phyloP scores from a whole-genome alignment of 2,113 vertebrate species.

The Pachypanchax playfairii region DNA sequence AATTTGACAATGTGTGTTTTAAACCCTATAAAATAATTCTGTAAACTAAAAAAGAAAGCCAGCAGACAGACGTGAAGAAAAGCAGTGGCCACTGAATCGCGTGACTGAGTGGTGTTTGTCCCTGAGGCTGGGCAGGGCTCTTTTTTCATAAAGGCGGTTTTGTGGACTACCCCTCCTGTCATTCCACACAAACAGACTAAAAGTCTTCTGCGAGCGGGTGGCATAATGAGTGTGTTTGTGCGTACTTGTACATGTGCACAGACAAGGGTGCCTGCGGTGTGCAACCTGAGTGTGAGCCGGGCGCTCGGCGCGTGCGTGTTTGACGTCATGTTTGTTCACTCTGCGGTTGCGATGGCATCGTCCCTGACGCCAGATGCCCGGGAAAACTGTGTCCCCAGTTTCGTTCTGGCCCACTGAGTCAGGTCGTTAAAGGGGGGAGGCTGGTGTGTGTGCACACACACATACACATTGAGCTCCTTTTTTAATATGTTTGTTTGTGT shows the following conservation, averaged over 20 bases:
- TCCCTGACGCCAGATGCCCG: slow-evolving; percentile 74
- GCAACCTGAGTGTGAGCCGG: slow-evolving; percentile 48
- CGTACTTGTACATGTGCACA: slow-evolving; percentile 49
- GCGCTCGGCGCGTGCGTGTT: slow-evolving; percentile 42
- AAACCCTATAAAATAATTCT: neutral
- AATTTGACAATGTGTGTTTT: neutral
- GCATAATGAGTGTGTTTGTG: slow-evolving; percentile 73
- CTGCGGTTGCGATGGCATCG: slow-evolving; percentile 73
- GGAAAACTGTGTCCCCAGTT: slow-evolving; percentile 64
- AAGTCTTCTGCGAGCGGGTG: slow-evolving; percentile 73
- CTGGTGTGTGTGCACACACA: slow-evolving; percentile 19
- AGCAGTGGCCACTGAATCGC: slow-evolving; percentile 67
- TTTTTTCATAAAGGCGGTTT: slow-evolving; percentile 73
- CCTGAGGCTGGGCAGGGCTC: slow-evolving; percentile 69
- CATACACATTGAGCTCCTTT: slow-evolving; percentile 13
- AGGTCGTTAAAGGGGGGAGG: slow-evolving; percentile 68
- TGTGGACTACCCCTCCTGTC: slow-evolving; percentile 74
- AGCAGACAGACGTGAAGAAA: slow-evolving; percentile 49
- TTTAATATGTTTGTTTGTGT: slow-evolving; percentile 18
- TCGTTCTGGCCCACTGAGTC: slow-evolving; percentile 70
- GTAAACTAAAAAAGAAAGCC: slow-evolving; percentile 1
- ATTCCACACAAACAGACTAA: slow-evolving; percentile 77
- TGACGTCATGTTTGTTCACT: slow-evolving; percentile 77
- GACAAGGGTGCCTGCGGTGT: slow-evolving; percentile 62
- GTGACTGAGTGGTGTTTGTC: slow-evolving; percentile 78